Conservation (phyloP, 2,113 vertebrate genomes). For the Sturnira hondurensis region DNA sequence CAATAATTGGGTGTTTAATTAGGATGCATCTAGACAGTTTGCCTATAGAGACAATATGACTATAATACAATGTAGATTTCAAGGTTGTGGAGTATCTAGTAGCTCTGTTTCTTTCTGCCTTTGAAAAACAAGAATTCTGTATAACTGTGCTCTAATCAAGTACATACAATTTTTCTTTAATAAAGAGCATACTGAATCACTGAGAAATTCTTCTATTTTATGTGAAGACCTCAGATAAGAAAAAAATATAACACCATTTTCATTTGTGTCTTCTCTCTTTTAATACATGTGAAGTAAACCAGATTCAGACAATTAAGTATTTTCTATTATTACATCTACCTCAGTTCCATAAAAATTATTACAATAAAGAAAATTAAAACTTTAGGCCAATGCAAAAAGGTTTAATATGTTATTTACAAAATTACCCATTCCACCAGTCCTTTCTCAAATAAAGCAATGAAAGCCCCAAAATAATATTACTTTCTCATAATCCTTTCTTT, state of each 20-base stretch:
- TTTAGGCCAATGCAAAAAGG: neutral
- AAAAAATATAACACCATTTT: neutral
- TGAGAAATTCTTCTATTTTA: neutral
- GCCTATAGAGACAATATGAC: neutral
- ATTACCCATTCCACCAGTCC: neutral
- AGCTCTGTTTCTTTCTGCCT: neutral
- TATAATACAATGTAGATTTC: neutral
- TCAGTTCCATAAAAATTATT: neutral
- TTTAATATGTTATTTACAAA: neutral
- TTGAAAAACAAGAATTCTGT: neutral
- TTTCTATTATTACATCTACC: neutral
- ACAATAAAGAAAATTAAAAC: neutral
- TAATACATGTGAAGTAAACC: neutral
- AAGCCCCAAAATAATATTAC: neutral
- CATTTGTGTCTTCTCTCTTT: neutral
- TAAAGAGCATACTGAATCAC: neutral
- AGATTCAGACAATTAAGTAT: neutral
- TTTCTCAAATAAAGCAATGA: neutral
- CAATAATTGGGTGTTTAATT: neutral
- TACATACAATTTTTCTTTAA: neutral
- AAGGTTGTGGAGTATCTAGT: neutral
- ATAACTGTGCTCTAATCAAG: neutral
- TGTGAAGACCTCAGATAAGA: neutral
- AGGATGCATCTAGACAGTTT: neutral
- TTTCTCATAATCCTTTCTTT: neutral